Evolutionary conservation across 2,888 invertebrate species (phyloP), one percentile per base, ranked within the genome.

Genomic region (Cheilosia grossa): DNA sequence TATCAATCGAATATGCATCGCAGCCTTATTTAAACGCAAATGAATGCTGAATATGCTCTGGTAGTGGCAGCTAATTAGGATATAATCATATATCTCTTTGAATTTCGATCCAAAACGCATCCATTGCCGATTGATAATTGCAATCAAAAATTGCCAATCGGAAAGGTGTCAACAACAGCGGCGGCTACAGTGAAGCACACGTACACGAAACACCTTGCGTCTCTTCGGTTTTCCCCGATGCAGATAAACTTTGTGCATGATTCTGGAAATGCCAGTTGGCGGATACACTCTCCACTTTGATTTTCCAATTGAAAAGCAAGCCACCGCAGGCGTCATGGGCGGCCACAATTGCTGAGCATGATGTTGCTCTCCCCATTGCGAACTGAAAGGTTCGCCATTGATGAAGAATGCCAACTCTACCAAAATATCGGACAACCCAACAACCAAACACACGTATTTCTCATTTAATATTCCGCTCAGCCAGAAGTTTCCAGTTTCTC

Each of bases 141-240:
- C 59, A 72, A 59, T 72, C 59, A 19, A 51, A 72, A 72, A 53
- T 73, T 73, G 10, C 21, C 73, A 61, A 44, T 61, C 44, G 42
- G 6, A 73, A 44, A 44, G 54, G 44, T 63, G 73, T 54, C 61
- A 63, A 63, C 61, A 73, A 24, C 63, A 63, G 27, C 9, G 15
- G 3, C 44, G 53, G 17, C 58, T 9, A 15, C 24, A 21, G 7
- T 19, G 30, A 15, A 63, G 21, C 24, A 15, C 17, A 44, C 44
- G 10, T 59, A 24, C 3, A 44, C 2, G 6, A 17, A 13, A 17
- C 17, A 9, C 2, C 13, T 15, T 17, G 44, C 40, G 5, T 27
- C 27, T 17, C 9, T 4, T 44, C 5, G 4, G 10, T 10, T 49
- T 49, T 27, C 24, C 33, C 21, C 15, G 42, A 33, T 19, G 15